Conservation (phyloP, 2,797 vertebrate species). For the Diceros bicornis region DNA sequence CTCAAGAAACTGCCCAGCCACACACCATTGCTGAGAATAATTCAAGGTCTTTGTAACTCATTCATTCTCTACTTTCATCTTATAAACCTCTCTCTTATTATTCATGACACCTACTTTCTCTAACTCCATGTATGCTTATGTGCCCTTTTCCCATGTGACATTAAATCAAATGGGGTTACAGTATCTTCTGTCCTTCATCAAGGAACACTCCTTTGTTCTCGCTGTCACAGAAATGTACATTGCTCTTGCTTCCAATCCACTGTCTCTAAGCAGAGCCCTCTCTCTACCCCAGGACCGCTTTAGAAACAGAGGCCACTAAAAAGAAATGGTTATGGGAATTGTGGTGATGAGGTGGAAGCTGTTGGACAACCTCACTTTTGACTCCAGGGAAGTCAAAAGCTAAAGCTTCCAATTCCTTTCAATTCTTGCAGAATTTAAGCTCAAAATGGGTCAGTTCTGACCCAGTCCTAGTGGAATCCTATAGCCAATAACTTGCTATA, state of each 20-base stretch:
- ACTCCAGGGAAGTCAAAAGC: neutral
- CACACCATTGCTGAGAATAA: neutral
- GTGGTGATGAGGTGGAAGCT: neutral
- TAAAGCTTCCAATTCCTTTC: neutral
- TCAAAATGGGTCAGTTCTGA: neutral
- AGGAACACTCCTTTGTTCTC: neutral
- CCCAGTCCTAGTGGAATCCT: neutral
- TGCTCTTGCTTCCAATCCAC: neutral
- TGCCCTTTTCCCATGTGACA: neutral
- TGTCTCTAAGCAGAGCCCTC: neutral
- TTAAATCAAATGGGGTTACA: neutral
- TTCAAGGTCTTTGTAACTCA: neutral
- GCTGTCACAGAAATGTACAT: neutral
- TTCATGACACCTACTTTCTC: neutral
- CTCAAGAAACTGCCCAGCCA: neutral
- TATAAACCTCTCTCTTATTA: neutral
- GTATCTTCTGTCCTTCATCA: neutral
- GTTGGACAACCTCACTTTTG: conserved; percentile 17
- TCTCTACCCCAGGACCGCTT: neutral
- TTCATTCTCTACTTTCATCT: neutral
- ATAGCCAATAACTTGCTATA: neutral
- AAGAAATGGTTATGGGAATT: neutral
- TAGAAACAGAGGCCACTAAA: neutral
- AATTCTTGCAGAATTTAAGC: neutral
- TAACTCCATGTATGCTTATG: too few species aligned